Base-by-base conservation (phyloP, 2,888 invertebrate species). In the Dynastes hyllus region DNA sequence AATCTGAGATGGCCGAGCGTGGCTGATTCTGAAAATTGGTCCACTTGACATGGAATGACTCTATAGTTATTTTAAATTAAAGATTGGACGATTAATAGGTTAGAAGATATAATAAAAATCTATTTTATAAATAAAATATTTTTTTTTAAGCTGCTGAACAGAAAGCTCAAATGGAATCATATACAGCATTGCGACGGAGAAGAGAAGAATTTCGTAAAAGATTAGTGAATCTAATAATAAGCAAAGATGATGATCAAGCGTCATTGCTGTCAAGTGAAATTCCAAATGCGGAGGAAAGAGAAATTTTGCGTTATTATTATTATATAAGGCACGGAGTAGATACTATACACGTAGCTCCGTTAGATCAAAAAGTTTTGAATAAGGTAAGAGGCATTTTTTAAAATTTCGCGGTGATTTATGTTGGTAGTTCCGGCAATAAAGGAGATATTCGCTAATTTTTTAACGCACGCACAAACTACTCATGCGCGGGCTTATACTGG, bases 301-400 rank as follows among this genome's bases (percentile, higher is more conserved):
- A 95, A 86, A 89, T 94, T 84, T 88, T 95, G 73, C 92, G 96
- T 81, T 98, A 98, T 88, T 96, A 97, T 87, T 97, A 96, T 88
- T 98, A 97, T 86, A 93, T 98, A 69, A 94, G 94, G 85, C 94
- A 97, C 87, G 98, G 97, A 0, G 95, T 98, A 65, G 97, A 97
- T 86, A 97, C 97, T 2, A 93, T 95, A 81, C 95, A 97, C 86
- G 96, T 98, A 0, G 95, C 97, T 0, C 95, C 97, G 1, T 91
- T 98, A 86, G 95, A 95, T 85, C 91, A 92, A 78, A 91, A 91
- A 84, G 93, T 96, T 86, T 90, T 97, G 79, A 90, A 92, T 63
- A 90, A 90, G 82, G 94, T 93, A 83, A 82, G 66, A 27, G 67
- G n/a, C 16, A 2, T 37, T 37, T 37, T 37, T 37, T 37, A 37